Evolutionary conservation across 2,888 invertebrate genomes (phyloP).

Genomic region (Mechanitis mazaeus): DNA sequence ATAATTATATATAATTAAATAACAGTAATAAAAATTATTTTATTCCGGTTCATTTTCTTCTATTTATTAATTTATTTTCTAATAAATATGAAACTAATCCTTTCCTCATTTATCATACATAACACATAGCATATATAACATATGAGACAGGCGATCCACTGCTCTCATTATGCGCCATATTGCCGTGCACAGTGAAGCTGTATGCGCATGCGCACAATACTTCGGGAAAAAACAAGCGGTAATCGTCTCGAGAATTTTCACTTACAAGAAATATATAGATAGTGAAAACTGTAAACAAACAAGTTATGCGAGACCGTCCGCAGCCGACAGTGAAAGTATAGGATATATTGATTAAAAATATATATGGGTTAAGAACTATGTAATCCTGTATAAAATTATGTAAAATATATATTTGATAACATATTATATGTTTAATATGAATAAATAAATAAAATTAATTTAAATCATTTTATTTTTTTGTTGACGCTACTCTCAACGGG

Average conservation of each 20-base stretch:
- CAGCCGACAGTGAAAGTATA: constrained; percentile 32
- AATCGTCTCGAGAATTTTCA: constrained; percentile 54
- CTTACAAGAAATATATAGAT: constrained; percentile 65
- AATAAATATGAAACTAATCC: not conserved
- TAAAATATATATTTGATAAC: too few relatives aligned
- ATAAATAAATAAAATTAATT: not conserved
- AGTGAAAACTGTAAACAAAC: constrained; percentile 72
- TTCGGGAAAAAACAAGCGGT: constrained; percentile 30
- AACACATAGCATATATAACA: not conserved
- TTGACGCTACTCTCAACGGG: constrained; percentile 26
- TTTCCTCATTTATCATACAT: not conserved
- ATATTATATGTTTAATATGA: not conserved
- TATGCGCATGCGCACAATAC: constrained; percentile 11
- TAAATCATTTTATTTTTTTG: constrained; percentile 14
- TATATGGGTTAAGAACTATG: too few relatives aligned
- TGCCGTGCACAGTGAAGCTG: constrained; percentile 13
- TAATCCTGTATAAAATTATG: too few relatives aligned
- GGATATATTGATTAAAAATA: too few relatives aligned
- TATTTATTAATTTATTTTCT: too few relatives aligned
- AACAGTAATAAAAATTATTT: too few relatives aligned
- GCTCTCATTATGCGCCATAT: constrained; percentile 27
- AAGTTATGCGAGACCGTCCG: constrained; percentile 38
- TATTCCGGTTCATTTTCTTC: too few relatives aligned
- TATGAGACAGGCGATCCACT: constrained; percentile 14
- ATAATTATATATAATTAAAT: too few relatives aligned